Conservation (phyloP, 2,113 vertebrate genomes). For the Phalacrocorax brasilianus region DNA sequence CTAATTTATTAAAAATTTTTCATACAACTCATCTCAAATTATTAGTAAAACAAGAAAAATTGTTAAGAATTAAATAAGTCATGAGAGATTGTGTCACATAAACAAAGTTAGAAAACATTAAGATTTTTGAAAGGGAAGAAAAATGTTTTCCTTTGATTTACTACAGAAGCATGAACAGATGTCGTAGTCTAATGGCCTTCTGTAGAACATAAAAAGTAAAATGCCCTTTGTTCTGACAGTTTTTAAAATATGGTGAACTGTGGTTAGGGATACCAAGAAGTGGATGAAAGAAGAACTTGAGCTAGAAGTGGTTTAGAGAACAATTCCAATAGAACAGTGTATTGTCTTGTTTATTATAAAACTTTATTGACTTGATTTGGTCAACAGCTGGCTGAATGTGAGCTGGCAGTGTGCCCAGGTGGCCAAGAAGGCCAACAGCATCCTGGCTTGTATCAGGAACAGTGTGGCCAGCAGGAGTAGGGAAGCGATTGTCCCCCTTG, state of each 20-base stretch:
- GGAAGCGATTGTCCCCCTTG: background rate
- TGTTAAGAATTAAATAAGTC: background rate
- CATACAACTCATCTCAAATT: background rate
- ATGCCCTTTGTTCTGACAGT: constrained; percentile 2
- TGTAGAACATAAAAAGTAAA: constrained; percentile 55
- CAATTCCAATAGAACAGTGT: background rate
- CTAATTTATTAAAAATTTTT: background rate
- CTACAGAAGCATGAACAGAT: constrained; percentile 22
- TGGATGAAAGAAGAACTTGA: background rate
- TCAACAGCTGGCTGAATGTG: background rate
- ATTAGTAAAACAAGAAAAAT: background rate
- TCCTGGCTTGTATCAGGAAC: background rate
- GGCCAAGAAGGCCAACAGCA: background rate
- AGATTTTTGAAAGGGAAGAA: constrained; percentile 13
- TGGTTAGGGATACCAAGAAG: background rate
- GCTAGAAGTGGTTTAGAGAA: background rate
- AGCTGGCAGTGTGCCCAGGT: background rate
- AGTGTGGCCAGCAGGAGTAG: background rate
- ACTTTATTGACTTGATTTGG: background rate
- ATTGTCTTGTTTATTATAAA: background rate
- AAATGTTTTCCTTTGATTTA: constrained; percentile 34
- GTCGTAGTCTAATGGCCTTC: constrained; percentile 41
- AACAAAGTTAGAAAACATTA: background rate
- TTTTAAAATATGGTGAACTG: constrained; percentile 15
- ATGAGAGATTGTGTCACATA: background rate